A percentile compares a stretch with the other conserved stretches of the same genome.
phyloP scores from a whole-genome alignment of 2,113 vertebrate species.

The Dromaius novaehollandiae region DNA sequence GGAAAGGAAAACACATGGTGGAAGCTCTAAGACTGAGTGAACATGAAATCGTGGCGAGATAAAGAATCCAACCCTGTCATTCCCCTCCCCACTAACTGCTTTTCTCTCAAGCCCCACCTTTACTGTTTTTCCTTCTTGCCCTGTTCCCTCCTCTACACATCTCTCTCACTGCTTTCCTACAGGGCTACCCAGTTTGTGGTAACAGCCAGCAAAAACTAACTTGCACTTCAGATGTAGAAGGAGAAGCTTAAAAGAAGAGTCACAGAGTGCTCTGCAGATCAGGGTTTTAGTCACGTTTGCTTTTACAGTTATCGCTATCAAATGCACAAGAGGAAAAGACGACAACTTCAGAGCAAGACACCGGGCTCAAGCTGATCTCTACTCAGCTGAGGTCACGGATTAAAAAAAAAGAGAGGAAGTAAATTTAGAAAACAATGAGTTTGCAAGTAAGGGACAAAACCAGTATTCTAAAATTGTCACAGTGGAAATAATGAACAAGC shows the following conservation, averaged over 20 bases:
- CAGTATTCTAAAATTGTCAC: rapidly evolving
- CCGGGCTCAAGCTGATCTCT: background rate
- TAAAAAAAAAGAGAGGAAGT: background rate
- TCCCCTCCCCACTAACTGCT: constrained; percentile 39
- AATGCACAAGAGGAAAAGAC: background rate
- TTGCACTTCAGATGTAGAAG: background rate
- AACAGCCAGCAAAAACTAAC: background rate
- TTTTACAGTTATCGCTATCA: background rate
- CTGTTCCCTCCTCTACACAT: background rate
- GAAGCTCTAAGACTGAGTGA: constrained; percentile 27
- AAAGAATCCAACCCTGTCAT: constrained; percentile 38
- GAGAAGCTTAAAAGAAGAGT: background rate
- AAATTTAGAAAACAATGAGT: background rate
- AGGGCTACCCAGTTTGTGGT: background rate
- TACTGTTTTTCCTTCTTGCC: background rate
- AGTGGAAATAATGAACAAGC: background rate
- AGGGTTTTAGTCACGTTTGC: background rate
- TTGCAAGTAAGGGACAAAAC: background rate
- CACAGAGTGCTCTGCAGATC: background rate
- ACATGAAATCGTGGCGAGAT: constrained; percentile 31
- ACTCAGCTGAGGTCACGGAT: background rate
- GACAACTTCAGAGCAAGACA: background rate
- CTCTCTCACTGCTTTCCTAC: constrained; percentile 20
- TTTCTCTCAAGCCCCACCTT: constrained; percentile 43
- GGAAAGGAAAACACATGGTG: background rate